These are phyloP conservation scores for Formica aserva DNA, from an alignment of 2,888 invertebrate species.

Conservation along the genomic window DNA sequence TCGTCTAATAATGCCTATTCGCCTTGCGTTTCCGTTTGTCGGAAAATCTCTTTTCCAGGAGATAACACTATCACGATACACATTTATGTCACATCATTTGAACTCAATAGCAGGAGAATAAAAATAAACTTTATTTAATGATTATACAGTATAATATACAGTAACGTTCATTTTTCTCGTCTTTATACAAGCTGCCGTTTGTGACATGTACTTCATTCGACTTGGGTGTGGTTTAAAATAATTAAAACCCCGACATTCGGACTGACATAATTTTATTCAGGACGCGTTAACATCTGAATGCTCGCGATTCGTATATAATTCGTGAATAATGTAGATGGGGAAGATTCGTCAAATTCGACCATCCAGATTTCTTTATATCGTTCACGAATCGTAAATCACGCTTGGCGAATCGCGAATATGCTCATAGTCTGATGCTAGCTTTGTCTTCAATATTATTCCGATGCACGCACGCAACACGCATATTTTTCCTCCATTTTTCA, in stretches of 20 bases:
- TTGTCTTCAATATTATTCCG: slow-evolving; percentile 15
- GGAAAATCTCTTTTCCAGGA: slow-evolving; percentile 16
- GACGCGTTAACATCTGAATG: not conserved
- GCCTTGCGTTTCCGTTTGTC: not conserved
- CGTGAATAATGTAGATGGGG: not conserved
- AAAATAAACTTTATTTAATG: slow-evolving; percentile 10
- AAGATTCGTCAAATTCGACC: too few relatives aligned
- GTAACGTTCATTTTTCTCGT: not conserved
- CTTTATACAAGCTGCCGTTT: slow-evolving; percentile 8
- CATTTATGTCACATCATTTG: not conserved
- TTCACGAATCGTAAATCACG: too few relatives aligned
- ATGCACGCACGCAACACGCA: slow-evolving; percentile 32
- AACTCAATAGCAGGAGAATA: not conserved
- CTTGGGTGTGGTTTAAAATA: slow-evolving; percentile 4
- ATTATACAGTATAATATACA: not conserved
- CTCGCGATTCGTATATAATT: not conserved
- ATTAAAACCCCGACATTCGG: slow-evolving; percentile 6
- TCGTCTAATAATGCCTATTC: not conserved
- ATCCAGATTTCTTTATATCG: too few relatives aligned
- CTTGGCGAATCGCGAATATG: too few relatives aligned
- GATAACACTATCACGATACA: not conserved
- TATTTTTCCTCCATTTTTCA: slow-evolving; percentile 24
- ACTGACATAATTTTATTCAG: slow-evolving; percentile 39
- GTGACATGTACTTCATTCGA: not conserved
- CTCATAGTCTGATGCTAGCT: too few relatives aligned